A percentile compares a stretch with the other conserved stretches of the same genome.
These are phyloP conservation scores for Andrena praecox DNA, from an alignment of 2,888 invertebrate genomes.

Conservation along the genomic window DNA sequence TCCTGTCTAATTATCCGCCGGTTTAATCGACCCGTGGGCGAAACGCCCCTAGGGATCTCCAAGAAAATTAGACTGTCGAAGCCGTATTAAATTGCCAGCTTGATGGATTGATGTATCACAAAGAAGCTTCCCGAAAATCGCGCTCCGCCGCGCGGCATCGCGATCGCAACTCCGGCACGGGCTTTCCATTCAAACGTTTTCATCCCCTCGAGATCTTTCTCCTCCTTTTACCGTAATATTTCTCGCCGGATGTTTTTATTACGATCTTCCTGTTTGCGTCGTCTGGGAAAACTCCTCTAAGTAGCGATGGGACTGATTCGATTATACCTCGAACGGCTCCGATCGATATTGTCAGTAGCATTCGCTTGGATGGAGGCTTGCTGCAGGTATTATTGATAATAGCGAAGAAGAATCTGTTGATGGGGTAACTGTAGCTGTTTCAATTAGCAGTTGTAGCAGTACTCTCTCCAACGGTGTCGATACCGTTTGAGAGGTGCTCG, in stretches of 20 bases:
- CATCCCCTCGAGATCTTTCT: neutral
- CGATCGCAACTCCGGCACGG: neutral
- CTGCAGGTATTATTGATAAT: neutral
- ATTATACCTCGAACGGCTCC: neutral
- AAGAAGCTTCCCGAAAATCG: neutral
- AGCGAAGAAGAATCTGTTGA: neutral
- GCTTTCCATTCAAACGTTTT: neutral
- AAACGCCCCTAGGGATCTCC: constrained; percentile 7
- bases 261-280: neutral
- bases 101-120: constrained; percentile 26
- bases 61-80: constrained; percentile 48
- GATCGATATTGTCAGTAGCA: neutral
- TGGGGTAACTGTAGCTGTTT: neutral
- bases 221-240: neutral
- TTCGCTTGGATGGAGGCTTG: neutral
- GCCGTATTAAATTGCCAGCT: constrained; percentile 30
- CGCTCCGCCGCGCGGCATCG: neutral
- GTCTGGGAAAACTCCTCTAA: neutral
- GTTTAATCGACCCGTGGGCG: constrained; percentile 15
- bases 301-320: constrained; percentile 2
- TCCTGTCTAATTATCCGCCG: constrained; percentile 51
- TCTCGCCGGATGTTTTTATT: constrained; percentile 16
- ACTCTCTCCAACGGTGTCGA: neutral
- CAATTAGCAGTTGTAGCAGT: too few relatives aligned
- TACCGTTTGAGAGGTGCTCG: constrained; percentile 32